Percentiles rank a stretch among this genome's conserved stretches.
Conservation (phyloP, 2,113 vertebrate species). For the Pycnonotus jocosus region DNA sequence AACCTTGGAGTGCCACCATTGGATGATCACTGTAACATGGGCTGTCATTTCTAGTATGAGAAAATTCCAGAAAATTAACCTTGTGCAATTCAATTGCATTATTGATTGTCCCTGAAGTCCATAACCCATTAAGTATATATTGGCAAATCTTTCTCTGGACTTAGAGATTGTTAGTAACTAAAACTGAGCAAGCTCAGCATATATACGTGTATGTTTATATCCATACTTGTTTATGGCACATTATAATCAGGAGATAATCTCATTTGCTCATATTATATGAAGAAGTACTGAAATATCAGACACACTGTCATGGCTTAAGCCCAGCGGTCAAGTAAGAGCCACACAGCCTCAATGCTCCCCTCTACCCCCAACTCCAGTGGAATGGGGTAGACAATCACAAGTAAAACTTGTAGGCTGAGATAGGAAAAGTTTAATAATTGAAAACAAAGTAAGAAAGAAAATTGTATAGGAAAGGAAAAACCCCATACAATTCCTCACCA, state of each 20-base stretch:
- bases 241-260: neutral
- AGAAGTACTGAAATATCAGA: neutral
- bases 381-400: neutral
- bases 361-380: rapidly evolving
- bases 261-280: neutral
- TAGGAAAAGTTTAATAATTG: neutral
- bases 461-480: neutral
- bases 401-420: neutral
- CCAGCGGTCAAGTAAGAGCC: neutral
- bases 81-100: neutral
- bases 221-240: neutral
- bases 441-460: neutral
- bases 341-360: neutral
- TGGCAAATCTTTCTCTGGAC: neutral
- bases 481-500: neutral
- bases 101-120: neutral
- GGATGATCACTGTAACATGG: neutral
- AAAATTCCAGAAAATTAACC: neutral
- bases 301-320: neutral
- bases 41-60: neutral
- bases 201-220: neutral
- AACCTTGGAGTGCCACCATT: neutral
- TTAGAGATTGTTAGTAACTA: neutral
- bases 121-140: neutral
- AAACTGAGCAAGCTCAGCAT: neutral